Conservation (phyloP, 2,113 vertebrate species). For the Sclerurus mexicanus region DNA sequence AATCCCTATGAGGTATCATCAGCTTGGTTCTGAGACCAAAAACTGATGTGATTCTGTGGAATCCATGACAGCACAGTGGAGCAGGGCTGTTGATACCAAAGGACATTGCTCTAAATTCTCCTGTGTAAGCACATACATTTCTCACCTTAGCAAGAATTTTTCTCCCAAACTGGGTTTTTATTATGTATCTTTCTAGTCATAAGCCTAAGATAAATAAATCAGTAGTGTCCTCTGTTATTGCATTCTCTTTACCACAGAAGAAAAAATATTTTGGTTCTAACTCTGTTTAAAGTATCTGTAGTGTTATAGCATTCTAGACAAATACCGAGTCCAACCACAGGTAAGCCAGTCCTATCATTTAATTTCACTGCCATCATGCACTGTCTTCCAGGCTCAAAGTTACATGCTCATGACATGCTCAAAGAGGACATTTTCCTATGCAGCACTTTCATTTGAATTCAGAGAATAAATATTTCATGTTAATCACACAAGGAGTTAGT, state of each 20-base stretch:
- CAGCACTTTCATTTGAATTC: background rate
- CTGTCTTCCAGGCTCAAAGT: background rate
- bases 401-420: background rate
- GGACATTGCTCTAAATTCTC: background rate
- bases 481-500: background rate
- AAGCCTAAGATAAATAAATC: background rate
- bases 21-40: background rate
- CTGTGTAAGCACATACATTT: background rate
- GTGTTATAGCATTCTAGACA: background rate
- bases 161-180: background rate
- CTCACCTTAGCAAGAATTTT: background rate
- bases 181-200: background rate
- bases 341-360: background rate
- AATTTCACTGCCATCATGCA: background rate
- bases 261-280: background rate
- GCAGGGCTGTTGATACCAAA: background rate
- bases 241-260: background rate
- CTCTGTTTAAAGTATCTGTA: background rate
- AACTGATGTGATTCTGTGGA: background rate
- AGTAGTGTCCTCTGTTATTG: background rate
- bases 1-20: background rate
- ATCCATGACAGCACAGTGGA: background rate
- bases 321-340: accelerated
- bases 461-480: background rate
- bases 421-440: background rate